Conservation (phyloP, 2,888 invertebrate genomes). For the Hypercompe scribonia region DNA sequence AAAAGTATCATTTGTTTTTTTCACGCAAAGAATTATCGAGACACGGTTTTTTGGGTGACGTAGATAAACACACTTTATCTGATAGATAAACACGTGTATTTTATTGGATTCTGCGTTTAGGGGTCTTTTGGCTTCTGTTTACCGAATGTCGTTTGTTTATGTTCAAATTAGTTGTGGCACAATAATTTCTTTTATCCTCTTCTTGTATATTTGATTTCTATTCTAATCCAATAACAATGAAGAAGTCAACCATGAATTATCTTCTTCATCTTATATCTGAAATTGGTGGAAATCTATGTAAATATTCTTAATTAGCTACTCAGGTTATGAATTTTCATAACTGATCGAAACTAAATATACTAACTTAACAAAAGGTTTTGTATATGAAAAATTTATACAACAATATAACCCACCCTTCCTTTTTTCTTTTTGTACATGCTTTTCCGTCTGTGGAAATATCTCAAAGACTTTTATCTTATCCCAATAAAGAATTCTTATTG, state of each 20-base stretch:
- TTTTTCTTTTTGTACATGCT: background rate
- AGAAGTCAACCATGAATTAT: background rate
- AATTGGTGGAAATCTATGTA: too few relatives aligned
- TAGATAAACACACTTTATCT: conserved; percentile 35
- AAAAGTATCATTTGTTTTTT: conserved; percentile 38
- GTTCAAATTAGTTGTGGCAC: background rate
- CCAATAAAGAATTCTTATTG: background rate
- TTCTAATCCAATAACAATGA: background rate
- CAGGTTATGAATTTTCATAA: too few relatives aligned
- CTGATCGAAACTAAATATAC: too few relatives aligned
- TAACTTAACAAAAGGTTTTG: too few relatives aligned
- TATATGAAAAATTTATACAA: too few relatives aligned
- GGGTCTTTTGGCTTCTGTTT: conserved; percentile 17
- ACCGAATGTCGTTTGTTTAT: conserved; percentile 1
- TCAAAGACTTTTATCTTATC: background rate
- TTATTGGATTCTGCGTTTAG: conserved; percentile 25
- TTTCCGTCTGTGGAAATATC: background rate
- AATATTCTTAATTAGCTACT: too few relatives aligned
- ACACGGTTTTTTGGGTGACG: conserved; percentile 34
- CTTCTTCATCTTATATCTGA: background rate
- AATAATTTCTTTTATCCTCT: background rate
- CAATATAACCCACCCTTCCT: too few relatives aligned
- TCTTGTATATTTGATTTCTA: background rate
- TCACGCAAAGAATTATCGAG: conserved; percentile 42
- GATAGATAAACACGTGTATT: conserved; percentile 35